A percentile compares a stretch with the other conserved stretches of the same genome.
Evolutionary conservation across 1,140 invertebrate species (phyloP).

Genomic region (Laupala kohalensis): DNA sequence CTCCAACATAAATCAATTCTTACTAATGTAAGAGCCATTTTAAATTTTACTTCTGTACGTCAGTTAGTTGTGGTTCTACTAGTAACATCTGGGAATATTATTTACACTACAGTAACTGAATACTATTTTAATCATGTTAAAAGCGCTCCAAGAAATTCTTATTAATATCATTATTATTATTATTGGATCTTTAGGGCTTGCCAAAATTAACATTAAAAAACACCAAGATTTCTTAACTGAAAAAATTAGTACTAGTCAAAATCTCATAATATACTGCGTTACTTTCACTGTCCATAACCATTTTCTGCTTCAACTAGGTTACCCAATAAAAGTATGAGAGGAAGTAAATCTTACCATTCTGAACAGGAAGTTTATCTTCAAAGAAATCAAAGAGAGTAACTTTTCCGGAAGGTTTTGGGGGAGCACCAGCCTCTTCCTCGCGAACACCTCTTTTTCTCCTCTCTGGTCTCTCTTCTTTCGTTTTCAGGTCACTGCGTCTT

Average conservation of each 20-base stretch:
- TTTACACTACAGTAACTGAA: too few relatives aligned
- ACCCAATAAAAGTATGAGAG: too few relatives aligned
- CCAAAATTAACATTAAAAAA: too few relatives aligned
- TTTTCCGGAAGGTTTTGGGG: slow-evolving; percentile 62
- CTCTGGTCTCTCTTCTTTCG: slow-evolving; percentile 14
- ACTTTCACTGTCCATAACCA: background rate
- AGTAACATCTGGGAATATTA: too few relatives aligned
- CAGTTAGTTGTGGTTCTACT: too few relatives aligned
- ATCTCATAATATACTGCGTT: background rate
- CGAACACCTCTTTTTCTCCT: slow-evolving; percentile 19
- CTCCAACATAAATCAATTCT: too few relatives aligned
- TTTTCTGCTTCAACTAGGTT: background rate
- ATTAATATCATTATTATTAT: background rate
- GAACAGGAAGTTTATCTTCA: slow-evolving; percentile 62
- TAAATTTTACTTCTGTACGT: too few relatives aligned
- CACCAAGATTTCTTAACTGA: too few relatives aligned
- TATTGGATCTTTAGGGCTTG: background rate
- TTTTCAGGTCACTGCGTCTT: slow-evolving; percentile 21
- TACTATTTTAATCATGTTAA: too few relatives aligned
- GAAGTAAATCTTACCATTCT: slow-evolving; percentile 21
- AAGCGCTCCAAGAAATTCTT: too few relatives aligned
- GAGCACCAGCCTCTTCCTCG: slow-evolving; percentile 23
- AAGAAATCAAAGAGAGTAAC: slow-evolving; percentile 79
- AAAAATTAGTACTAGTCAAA: background rate
- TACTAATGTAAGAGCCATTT: too few relatives aligned